These are phyloP conservation scores for Oreochromis mossambicus DNA, from an alignment of 2,797 vertebrate genomes.

Conservation along the genomic window DNA sequence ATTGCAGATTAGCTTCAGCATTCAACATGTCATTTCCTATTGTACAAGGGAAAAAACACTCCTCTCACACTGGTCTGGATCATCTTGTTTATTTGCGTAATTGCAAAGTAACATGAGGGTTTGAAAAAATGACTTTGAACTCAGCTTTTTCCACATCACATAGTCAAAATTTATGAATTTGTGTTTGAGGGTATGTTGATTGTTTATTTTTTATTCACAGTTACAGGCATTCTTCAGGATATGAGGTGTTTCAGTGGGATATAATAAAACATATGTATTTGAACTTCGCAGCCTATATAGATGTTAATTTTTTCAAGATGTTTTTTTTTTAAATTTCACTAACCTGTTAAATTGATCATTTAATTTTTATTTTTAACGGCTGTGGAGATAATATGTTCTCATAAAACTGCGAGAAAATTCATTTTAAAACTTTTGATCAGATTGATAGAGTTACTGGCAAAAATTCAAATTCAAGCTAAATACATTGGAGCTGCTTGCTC, in stretches of 20 bases:
- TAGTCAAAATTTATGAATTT: neutral
- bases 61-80: neutral
- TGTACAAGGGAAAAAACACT: neutral
- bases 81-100: neutral
- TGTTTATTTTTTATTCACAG: neutral
- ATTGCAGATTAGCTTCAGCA: neutral
- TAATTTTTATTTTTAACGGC: neutral
- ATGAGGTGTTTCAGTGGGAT: neutral
- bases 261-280: neutral
- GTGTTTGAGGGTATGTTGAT: neutral
- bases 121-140: neutral
- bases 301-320: rapidly evolving
- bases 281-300: neutral
- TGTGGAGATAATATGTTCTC: neutral
- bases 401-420: neutral
- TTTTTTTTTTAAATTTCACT: neutral
- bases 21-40: neutral
- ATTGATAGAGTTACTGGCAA: neutral
- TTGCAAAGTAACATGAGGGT: neutral
- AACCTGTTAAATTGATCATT: rapidly evolving
- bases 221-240: neutral
- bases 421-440: neutral
- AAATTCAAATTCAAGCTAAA: neutral
- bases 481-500: neutral
- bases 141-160: neutral